These are phyloP conservation scores for Ahaetulla prasina DNA, from an alignment of 2,113 vertebrate genomes.

Conservation along the genomic window DNA sequence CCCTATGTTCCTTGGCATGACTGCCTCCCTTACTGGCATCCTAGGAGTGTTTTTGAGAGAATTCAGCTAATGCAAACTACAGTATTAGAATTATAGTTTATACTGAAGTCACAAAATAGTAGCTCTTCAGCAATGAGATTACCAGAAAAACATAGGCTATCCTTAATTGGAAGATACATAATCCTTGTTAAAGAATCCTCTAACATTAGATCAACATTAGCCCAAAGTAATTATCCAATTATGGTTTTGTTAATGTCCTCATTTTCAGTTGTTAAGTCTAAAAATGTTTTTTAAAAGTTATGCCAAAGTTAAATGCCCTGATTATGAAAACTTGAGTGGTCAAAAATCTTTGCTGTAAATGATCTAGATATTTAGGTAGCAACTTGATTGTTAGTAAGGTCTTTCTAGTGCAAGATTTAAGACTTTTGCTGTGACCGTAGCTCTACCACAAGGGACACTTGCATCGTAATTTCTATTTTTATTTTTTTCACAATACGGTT, in stretches of 20 bases:
- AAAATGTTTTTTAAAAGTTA: neutral
- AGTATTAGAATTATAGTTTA: neutral
- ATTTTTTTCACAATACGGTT: neutral
- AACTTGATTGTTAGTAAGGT: neutral
- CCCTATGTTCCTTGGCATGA: conserved; percentile 48
- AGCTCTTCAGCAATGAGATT: neutral
- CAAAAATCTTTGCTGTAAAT: neutral
- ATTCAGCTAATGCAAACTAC: neutral
- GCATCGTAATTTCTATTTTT: neutral
- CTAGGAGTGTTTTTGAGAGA: conserved; percentile 35
- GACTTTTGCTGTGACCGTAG: neutral
- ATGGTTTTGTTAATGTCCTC: neutral
- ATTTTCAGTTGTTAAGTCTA: neutral
- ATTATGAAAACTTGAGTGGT: neutral
- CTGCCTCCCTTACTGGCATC: conserved; percentile 56
- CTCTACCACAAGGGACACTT: neutral
- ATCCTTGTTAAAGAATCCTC: neutral
- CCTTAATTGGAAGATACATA: neutral
- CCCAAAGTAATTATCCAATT: neutral
- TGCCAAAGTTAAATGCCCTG: neutral
- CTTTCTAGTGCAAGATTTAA: neutral
- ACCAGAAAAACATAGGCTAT: neutral
- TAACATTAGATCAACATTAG: neutral
- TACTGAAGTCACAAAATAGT: conserved; percentile 1
- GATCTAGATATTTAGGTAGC: neutral